These are phyloP conservation scores for Propithecus perrieri DNA, from an alignment of 2,797 vertebrate species.

Conservation along the genomic window DNA sequence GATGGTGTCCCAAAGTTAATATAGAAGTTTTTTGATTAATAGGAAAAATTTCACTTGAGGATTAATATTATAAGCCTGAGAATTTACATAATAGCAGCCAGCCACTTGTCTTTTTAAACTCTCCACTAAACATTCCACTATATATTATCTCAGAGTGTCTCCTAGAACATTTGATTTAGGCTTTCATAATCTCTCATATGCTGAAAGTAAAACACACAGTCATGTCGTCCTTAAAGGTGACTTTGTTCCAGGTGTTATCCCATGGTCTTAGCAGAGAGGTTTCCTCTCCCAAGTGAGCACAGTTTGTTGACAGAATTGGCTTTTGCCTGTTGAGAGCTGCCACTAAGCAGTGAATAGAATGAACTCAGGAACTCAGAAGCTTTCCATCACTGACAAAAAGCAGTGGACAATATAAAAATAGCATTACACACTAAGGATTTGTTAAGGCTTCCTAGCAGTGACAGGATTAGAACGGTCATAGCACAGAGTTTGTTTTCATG, in stretches of 20 bases:
- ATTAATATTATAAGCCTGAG: not conserved
- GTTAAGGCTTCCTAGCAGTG: not conserved
- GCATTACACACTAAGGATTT: not conserved
- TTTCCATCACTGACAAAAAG: slow-evolving; percentile 58
- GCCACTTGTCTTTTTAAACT: not conserved
- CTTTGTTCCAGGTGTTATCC: slow-evolving; percentile 4
- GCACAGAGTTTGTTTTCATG: not conserved
- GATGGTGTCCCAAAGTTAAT: not conserved
- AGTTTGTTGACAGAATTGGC: slow-evolving; percentile 20
- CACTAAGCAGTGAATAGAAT: slow-evolving; percentile 28
- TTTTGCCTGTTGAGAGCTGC: slow-evolving; percentile 34
- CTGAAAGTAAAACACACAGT: not conserved
- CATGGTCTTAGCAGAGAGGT: not conserved
- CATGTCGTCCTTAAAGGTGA: not conserved
- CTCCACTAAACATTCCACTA: not conserved
- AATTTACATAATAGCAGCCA: not conserved
- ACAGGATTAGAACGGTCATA: not conserved
- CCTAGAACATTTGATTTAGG: not conserved
- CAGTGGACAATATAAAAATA: slow-evolving; percentile 25
- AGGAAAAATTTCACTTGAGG: not conserved
- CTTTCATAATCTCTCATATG: not conserved
- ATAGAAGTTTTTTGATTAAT: not conserved
- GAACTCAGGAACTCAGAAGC: not conserved
- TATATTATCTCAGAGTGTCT: not conserved
- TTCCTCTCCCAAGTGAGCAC: not conserved